Base-by-base conservation (phyloP, 2,113 vertebrate genomes). In the Clarias gariepinus region DNA sequence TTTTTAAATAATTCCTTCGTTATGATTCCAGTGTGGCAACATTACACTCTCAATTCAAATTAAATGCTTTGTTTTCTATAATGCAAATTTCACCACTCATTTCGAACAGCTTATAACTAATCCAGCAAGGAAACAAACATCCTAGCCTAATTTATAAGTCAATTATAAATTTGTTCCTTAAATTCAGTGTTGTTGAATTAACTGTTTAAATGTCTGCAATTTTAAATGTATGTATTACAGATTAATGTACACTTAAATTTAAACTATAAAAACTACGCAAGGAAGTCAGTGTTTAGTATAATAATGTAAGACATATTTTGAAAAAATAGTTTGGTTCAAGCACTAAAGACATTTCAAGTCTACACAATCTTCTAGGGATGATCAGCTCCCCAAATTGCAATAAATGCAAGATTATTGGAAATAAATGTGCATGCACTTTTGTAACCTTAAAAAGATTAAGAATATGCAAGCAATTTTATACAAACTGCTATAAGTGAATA, bases 1-100 rank as follows among this genome's bases (percentile, higher is more conserved):
- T 90, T 90, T 90, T 88, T 63, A 77, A 86, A 88, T 73, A 82
- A 82, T 82, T 82, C 68, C 52, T n/a, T 13, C 85, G 9, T 11
- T 47, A 53, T 82, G 68, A 82, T 87, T 80, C 47, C 74, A 87
- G 86, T 88, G 84, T 81, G 74, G 47, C 30, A 85, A 84, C 88
- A 88, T 80, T 85, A 87, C 84, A 87, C 71, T 87, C 82, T 74
- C 84, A 79, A 66, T 57, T 86, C 83, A 87, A 83, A 83, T 82
- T 76, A 60, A 80, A 79, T 83, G 71, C 76, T 86, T 66, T 47
- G 47, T 47, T 81, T 86, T 86, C 81, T 71, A 61, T 82, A 36
- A 64, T 80, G 55, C 80, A 81, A 64, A 69, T 85, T 81, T 74
- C 52, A 79, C n/a, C 47, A 69, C 19, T 76, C n/a, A 53, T 69